These are phyloP conservation scores for Falco columbarius DNA, from an alignment of 2,797 vertebrate genomes.

Conservation along the genomic window DNA sequence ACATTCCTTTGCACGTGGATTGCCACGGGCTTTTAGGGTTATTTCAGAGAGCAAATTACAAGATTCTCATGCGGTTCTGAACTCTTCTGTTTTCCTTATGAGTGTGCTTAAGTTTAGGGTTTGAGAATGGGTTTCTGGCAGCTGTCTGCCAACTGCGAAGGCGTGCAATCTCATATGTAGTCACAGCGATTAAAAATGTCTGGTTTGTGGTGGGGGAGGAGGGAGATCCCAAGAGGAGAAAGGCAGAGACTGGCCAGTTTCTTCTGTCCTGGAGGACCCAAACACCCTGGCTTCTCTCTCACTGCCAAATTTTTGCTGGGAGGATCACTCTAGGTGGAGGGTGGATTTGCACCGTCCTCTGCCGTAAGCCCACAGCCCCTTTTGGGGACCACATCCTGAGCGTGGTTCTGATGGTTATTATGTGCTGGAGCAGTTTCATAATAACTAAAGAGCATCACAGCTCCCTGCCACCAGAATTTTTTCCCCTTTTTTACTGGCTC, in stretches of 20 bases:
- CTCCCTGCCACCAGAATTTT: not conserved
- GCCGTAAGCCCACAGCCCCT: accelerated
- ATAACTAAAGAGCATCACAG: not conserved
- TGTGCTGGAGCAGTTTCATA: not conserved
- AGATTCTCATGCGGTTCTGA: not conserved
- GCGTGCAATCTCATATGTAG: accelerated
- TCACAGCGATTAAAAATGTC: not conserved
- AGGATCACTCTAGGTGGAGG: not conserved
- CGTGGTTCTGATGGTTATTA: not conserved
- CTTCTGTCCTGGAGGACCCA: not conserved
- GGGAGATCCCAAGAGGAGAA: not conserved
- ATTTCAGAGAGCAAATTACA: constrained; percentile 25
- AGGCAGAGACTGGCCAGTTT: not conserved
- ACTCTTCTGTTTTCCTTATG: not conserved
- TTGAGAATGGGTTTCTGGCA: not conserved
- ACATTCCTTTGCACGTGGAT: not conserved
- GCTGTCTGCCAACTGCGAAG: not conserved
- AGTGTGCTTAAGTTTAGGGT: not conserved
- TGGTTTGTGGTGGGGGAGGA: not conserved
- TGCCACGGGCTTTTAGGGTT: not conserved
- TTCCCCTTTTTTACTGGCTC: not conserved
- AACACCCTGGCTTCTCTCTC: not conserved
- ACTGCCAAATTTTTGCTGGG: not conserved
- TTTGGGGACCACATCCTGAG: not conserved
- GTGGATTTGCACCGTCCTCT: not conserved